A percentile compares a stretch with the other conserved stretches of the same genome.
Evolutionary conservation across 2,888 invertebrate genomes (phyloP).

Genomic region (Drosophila pegasa): DNA sequence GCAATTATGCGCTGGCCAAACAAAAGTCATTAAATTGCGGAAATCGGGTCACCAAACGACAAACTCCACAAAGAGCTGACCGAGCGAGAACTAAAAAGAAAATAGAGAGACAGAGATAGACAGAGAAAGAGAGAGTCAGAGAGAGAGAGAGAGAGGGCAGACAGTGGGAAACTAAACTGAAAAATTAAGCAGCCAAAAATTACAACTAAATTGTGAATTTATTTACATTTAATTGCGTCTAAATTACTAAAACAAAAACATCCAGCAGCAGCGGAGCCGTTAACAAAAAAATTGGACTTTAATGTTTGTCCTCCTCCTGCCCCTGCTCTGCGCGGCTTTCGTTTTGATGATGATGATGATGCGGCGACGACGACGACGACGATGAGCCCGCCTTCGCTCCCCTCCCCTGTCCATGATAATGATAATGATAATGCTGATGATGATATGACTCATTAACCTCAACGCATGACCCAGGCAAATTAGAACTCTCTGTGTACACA

Average conservation of each 20-base stretch:
- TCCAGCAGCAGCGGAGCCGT: conserved; percentile 18
- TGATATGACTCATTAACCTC: conserved; percentile 81
- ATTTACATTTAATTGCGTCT: conserved; percentile 78
- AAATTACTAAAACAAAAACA: conserved; percentile 67
- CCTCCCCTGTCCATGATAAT: conserved; percentile 29
- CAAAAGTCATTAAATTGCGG: conserved; percentile 80
- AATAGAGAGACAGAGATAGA: conserved; percentile 12
- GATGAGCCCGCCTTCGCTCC: neutral
- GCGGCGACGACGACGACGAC: conserved; percentile 5
- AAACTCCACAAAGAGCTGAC: conserved; percentile 49
- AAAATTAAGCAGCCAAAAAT: conserved; percentile 57
- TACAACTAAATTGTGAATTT: conserved; percentile 77
- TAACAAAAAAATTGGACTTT: conserved; percentile 45
- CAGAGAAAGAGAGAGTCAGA: neutral
- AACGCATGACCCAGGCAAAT: conserved; percentile 78
- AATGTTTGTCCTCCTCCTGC: conserved; percentile 41
- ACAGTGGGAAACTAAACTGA: conserved; percentile 42
- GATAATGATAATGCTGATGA: conserved; percentile 65
- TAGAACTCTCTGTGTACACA: conserved; percentile 65
- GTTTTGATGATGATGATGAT: conserved; percentile 62
- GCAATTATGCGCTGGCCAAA: conserved; percentile 77
- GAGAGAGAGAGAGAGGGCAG: neutral
- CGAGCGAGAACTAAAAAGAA: conserved; percentile 25
- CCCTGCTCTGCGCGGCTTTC: conserved; percentile 39
- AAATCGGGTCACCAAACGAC: conserved; percentile 77